Evolutionary conservation across 2,113 vertebrate genomes (phyloP).

Genomic region (Plestiodon gilberti): DNA sequence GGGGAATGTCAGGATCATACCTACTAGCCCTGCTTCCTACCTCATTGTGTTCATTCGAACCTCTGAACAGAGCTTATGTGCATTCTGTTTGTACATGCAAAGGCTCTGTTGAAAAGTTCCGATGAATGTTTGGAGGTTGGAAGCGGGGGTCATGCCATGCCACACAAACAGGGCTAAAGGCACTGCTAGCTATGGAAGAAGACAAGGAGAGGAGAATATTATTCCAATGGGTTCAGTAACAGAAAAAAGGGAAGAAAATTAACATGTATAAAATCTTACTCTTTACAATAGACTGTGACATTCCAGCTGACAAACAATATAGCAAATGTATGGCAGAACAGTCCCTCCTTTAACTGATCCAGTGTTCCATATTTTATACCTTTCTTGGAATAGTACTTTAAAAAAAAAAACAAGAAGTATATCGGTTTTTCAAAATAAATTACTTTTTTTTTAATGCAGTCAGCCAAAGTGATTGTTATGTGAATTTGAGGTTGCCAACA

Average conservation of each 20-base stretch:
- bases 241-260: not conserved
- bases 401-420: not conserved
- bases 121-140: too few species aligned
- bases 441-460: conserved; percentile 58
- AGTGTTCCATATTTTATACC: not conserved
- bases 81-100: too few species aligned
- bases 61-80: too few species aligned
- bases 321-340: not conserved
- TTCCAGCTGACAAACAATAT: not conserved
- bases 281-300: not conserved
- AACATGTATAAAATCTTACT: too few species aligned
- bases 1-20: too few species aligned
- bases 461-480: conserved; percentile 77
- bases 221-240: not conserved
- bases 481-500: conserved; percentile 80
- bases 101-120: too few species aligned
- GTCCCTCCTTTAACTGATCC: not conserved
- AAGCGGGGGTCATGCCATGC: too few species aligned
- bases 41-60: too few species aligned
- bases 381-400: not conserved
- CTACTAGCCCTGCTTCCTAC: too few species aligned
- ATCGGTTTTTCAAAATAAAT: not conserved
- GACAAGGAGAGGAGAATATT: not conserved
- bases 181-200: too few species aligned
- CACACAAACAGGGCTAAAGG: too few species aligned